Evolutionary conservation across 1,140 invertebrate genomes (phyloP).

Genomic region (Papilio xuthus): DNA sequence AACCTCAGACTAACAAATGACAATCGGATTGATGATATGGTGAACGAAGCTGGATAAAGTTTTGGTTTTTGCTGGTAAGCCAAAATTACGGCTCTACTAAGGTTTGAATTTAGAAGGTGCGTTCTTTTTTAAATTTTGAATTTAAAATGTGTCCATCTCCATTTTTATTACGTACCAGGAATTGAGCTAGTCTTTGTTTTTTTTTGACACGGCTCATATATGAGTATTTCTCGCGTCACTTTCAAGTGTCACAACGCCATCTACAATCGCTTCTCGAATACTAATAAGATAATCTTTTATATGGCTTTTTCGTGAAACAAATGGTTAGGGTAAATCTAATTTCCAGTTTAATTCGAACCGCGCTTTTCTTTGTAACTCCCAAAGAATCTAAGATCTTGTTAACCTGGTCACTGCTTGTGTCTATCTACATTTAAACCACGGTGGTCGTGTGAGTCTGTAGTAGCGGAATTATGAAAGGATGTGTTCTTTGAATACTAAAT

Average conservation of each 20-base stretch:
- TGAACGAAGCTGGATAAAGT: too few species aligned
- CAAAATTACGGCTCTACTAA: too few species aligned
- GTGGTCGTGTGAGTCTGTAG: slow-evolving; percentile 64
- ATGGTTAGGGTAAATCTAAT: slow-evolving; percentile 64
- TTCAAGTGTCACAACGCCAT: slow-evolving; percentile 47
- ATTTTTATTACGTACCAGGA: background rate
- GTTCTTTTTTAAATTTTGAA: background rate
- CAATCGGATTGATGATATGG: too few species aligned
- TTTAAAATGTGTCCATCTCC: too few species aligned
- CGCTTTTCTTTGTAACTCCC: slow-evolving; percentile 26
- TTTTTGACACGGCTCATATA: background rate
- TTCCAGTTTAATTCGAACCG: slow-evolving; percentile 57
- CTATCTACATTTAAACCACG: slow-evolving; percentile 45
- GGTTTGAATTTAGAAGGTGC: background rate
- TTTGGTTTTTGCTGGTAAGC: too few species aligned
- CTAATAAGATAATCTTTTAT: slow-evolving; percentile 80
- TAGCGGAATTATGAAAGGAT: slow-evolving; percentile 75
- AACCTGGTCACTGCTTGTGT: slow-evolving; percentile 42
- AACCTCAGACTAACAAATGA: background rate
- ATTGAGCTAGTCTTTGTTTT: background rate
- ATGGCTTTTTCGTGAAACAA: slow-evolving; percentile 77
- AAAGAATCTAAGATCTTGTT: slow-evolving; percentile 11
- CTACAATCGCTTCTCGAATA: slow-evolving; percentile 64
- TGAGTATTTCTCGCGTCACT: slow-evolving; percentile 39
- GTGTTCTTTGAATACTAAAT: slow-evolving; percentile 73